phyloP scores from a whole-genome alignment of 2,113 vertebrate species.

The Pteropus alecto region DNA sequence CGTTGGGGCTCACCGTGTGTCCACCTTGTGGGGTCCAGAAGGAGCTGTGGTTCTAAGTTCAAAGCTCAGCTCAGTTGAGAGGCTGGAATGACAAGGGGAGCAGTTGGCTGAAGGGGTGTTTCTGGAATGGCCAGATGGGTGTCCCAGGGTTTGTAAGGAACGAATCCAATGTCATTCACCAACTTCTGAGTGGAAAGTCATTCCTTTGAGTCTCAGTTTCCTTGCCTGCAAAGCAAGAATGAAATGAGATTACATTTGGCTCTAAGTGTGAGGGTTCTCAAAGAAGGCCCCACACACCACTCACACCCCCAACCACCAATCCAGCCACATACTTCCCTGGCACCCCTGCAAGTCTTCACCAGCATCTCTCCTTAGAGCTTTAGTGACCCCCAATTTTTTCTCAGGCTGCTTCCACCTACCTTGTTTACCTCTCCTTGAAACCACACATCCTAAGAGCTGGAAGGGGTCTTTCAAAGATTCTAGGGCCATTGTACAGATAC shows the following conservation, averaged over 20 bases:
- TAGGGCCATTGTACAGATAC: no score
- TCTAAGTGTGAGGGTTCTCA: neutral
- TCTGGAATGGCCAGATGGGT: neutral
- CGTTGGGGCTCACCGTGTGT: rapidly evolving
- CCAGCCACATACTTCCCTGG: neutral
- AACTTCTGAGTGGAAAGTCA: slow-evolving; percentile 1
- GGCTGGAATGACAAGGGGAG: neutral
- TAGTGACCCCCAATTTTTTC: neutral
- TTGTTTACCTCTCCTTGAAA: neutral
- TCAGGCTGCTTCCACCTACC: neutral
- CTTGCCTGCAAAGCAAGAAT: slow-evolving; percentile 42
- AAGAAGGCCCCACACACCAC: neutral
- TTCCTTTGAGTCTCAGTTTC: slow-evolving; percentile 39
- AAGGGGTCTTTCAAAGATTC: neutral
- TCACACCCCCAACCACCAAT: neutral
- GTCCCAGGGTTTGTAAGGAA: neutral
- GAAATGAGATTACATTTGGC: slow-evolving; percentile 28
- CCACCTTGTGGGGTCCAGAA: neutral
- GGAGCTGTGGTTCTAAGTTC: neutral
- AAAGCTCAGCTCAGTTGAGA: neutral
- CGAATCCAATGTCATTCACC: neutral
- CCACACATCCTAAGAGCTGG: neutral
- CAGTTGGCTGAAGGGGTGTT: neutral
- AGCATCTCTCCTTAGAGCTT: neutral
- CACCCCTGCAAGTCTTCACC: neutral